phyloP scores from a whole-genome alignment of 2,113 vertebrate genomes.

The Scalopus aquaticus region DNA sequence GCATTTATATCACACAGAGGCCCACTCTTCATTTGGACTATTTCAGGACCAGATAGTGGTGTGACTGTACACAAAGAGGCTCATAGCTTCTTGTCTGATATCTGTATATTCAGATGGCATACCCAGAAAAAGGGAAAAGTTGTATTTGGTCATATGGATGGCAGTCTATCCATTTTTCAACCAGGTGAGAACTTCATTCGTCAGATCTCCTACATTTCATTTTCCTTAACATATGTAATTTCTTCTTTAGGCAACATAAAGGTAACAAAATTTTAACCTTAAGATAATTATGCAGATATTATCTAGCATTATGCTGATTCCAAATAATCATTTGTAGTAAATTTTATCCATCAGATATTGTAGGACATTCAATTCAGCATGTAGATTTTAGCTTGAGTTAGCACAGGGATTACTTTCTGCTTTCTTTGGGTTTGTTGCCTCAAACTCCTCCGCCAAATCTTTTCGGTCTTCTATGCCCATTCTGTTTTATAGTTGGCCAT shows the following conservation, averaged over 20 bases:
- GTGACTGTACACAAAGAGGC: constrained; percentile 95
- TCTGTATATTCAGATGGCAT: constrained; percentile 96
- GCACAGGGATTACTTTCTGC: not conserved
- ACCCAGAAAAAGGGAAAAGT: constrained; percentile 94
- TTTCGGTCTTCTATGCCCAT: not conserved
- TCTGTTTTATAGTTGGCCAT: not conserved
- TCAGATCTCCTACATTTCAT: not conserved
- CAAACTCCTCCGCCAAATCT: not conserved
- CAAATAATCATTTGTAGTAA: not conserved
- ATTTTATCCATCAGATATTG: not conserved
- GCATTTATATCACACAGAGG: constrained; percentile 95
- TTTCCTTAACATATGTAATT: not conserved
- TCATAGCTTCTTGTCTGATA: constrained; percentile 96
- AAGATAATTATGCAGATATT: not conserved
- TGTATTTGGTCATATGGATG: constrained; percentile 96
- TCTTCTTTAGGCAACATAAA: not conserved
- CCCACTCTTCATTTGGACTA: constrained; percentile 94
- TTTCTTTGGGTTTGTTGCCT: not conserved
- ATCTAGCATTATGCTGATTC: not conserved
- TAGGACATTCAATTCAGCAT: not conserved
- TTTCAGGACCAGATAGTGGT: constrained; percentile 89
- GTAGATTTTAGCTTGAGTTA: not conserved
- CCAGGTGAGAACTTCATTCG: constrained; percentile 87
- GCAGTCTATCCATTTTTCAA: constrained; percentile 96
- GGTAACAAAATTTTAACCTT: not conserved